phyloP scores from a whole-genome alignment of 1,140 invertebrate genomes.

The Eumaeus atala region DNA sequence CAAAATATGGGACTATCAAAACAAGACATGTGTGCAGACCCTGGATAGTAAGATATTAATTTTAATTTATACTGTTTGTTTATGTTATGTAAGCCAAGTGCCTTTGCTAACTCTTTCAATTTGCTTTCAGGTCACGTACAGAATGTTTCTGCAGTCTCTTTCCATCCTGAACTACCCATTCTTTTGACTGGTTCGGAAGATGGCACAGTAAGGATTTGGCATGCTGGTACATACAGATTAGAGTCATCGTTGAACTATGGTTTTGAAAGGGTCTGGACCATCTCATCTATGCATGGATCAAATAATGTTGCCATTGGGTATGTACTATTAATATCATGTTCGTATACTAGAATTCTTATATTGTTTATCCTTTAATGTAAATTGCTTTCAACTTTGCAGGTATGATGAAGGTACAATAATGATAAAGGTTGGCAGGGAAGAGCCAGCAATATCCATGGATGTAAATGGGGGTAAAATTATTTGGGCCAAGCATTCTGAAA shows the following conservation, averaged over 20 bases:
- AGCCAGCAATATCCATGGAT: constrained; percentile 99
- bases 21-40: constrained; percentile 99
- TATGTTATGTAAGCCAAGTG: background rate
- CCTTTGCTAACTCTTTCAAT: background rate
- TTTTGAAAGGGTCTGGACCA: constrained; percentile 98
- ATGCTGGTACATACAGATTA: constrained; percentile 96
- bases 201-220: constrained; percentile 97
- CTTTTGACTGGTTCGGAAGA: constrained; percentile 98
- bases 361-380: constrained; percentile 10
- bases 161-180: constrained; percentile 98
- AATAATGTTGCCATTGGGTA: constrained; percentile 96
- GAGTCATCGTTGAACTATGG: constrained; percentile 99
- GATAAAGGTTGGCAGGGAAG: constrained; percentile 97
- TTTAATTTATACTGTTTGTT: background rate
- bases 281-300: constrained; percentile 94
- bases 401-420: constrained; percentile 99
- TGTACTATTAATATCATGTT: constrained; percentile 19
- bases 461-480: constrained; percentile 97
- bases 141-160: constrained; percentile 94
- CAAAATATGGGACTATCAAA: constrained; percentile 99
- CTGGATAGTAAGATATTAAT: constrained; percentile 84
- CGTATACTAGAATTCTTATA: background rate
- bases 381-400: constrained; percentile 39
- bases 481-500: constrained; percentile 98
- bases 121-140: constrained; percentile 84